Percentiles rank a stretch among this genome's conserved stretches.
Evolutionary conservation across 53 echinoderm and acorn worm genomes (phyloP).

Genomic region (Paracentrotus lividus): DNA sequence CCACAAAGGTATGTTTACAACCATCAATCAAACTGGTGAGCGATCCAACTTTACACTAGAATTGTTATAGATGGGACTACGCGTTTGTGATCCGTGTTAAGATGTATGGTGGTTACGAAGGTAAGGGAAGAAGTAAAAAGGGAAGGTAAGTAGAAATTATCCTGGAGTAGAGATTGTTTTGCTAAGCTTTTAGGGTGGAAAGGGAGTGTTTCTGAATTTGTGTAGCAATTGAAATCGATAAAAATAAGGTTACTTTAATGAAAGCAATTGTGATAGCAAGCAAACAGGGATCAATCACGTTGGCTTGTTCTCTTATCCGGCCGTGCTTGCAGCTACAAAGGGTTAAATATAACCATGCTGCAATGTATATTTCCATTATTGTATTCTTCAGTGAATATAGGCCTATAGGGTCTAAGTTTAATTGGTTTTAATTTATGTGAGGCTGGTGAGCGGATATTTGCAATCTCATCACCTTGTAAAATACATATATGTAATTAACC

Average conservation of each 20-base stretch:
- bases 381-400: too few relatives aligned
- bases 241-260: not conserved
- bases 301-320: too few relatives aligned
- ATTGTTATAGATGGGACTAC: conserved; percentile 30
- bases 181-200: not conserved
- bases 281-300: not conserved
- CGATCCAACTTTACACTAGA: conserved; percentile 27
- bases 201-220: conserved; percentile 28
- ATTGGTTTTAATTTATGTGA: too few relatives aligned
- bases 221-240: conserved; percentile 18
- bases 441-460: too few relatives aligned
- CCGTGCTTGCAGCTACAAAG: too few relatives aligned
- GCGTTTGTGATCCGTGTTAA: not conserved
- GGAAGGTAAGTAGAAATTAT: not conserved
- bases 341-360: too few relatives aligned
- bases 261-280: not conserved
- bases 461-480: too few relatives aligned
- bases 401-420: too few relatives aligned
- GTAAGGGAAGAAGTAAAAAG: not conserved
- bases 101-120: not conserved
- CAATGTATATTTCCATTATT: too few relatives aligned
- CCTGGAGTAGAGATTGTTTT: not conserved
- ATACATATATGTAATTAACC: too few relatives aligned
- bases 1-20: conserved; percentile 45
- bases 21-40: conserved; percentile 49